Base-by-base conservation (phyloP, 2,888 invertebrate genomes). In the Drosophila pseudotalamancana region DNA sequence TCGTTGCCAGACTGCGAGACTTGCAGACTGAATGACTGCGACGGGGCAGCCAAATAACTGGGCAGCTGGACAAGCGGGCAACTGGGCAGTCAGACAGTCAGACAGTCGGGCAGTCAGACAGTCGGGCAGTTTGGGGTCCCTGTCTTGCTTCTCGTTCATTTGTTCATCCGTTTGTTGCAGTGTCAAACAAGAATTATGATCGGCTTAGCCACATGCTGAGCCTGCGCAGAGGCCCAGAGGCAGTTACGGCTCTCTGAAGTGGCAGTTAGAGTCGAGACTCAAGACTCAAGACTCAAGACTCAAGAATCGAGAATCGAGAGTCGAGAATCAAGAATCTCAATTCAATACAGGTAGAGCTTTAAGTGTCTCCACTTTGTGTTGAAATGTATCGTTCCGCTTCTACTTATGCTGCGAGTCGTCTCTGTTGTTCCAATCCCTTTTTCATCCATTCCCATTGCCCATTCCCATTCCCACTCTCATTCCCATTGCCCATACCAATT, bases 111-210 rank as follows among this genome's bases (percentile, higher is more conserved):
- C 64, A 48, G 71, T 48, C 40, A 42, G 40, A 43, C 43, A 43
- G n/a, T n/a, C n/a, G 57, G 63, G 56, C 64, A 50, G 72, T 59
- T 73, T 69, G 56, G 67, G 60, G 60, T 54, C 61, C 64, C 65
- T 74, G 74, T 77, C 67, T 71, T 59, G 81, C 81, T 76, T 76
- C 83, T 83, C 83, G 85, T 83, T 83, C 85, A 83, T 83, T 83
- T 83, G 83, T 85, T 85, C 86, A 85, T 83, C 77, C 86, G 80
- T 83, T 83, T 84, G 83, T 84, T 82, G 78, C 77, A 79, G 82
- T 89, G 90, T 89, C 89, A 89, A 90, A 90, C 90, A 89, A 89
- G 90, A 89, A 89, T 90, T 89, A 89, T 89, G 89, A 89, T 89
- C 90, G 89, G 89, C 90, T 89, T 89, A 89, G 90, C 90, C 90